Percentiles rank a stretch among this genome's conserved stretches.
phyloP scores from a whole-genome alignment of 2,113 vertebrate genomes.

The Burhinus oedicnemus region DNA sequence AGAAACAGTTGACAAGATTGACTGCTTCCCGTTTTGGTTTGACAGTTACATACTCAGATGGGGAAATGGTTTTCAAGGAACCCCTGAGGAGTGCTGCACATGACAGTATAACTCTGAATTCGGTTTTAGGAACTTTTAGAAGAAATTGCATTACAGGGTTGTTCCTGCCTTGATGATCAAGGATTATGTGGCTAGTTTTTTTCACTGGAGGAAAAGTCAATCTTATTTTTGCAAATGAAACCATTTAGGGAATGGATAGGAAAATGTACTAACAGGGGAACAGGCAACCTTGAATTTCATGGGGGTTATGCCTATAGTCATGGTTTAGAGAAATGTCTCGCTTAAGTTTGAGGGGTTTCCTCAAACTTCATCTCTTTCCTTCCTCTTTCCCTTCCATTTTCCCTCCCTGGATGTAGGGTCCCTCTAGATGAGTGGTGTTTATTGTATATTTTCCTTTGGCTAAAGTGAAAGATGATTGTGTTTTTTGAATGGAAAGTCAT shows the following conservation, averaged over 20 bases:
- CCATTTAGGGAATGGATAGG: neutral
- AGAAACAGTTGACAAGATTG: conserved; percentile 30
- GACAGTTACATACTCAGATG: neutral
- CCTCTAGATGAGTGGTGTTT: neutral
- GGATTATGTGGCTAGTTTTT: neutral
- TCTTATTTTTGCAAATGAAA: neutral
- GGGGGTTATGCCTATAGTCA: neutral
- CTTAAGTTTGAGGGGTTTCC: neutral
- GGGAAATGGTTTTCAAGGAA: conserved; percentile 18
- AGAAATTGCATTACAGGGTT: neutral
- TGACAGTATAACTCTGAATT: neutral
- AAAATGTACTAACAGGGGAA: neutral
- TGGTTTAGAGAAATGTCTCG: neutral
- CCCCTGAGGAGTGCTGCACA: neutral
- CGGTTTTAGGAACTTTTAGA: neutral
- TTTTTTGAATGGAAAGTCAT: neutral
- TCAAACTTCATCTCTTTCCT: neutral
- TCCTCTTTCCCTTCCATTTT: neutral
- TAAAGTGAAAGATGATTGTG: neutral
- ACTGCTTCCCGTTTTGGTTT: conserved; percentile 23
- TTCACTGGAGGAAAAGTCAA: neutral
- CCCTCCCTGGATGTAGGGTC: neutral
- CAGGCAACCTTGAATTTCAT: neutral
- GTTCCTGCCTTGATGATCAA: neutral
- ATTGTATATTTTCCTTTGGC: neutral